Evolutionary conservation across 2,113 vertebrate species (phyloP).

Genomic region (Aptenodytes patagonicus): DNA sequence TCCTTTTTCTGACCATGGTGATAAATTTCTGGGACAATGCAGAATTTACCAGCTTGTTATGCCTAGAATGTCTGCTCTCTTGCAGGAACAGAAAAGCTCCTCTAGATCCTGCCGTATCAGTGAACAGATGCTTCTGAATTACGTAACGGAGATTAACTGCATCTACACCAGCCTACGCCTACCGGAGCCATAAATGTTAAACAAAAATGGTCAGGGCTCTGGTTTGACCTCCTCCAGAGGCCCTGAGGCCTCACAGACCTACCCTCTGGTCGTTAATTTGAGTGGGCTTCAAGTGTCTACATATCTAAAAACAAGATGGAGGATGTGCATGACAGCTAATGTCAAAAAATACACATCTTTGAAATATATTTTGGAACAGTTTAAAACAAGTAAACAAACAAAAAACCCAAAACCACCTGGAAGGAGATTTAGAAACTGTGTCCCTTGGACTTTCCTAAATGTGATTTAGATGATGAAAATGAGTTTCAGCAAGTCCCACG

Average conservation of each 20-base stretch:
- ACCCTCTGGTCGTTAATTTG: neutral
- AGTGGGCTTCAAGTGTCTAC: neutral
- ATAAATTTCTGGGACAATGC: neutral
- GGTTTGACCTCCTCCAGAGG: neutral
- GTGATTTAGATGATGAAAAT: neutral
- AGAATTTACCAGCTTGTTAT: neutral
- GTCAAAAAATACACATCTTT: neutral
- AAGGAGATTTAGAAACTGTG: neutral
- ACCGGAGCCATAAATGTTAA: neutral
- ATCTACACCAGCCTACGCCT: neutral
- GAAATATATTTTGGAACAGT: neutral
- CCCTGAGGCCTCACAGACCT: neutral
- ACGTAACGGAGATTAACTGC: rapidly evolving
- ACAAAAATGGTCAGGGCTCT: neutral
- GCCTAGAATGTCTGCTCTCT: neutral
- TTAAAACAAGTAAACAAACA: neutral
- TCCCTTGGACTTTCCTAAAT: neutral
- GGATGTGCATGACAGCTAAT: neutral
- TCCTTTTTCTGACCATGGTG: neutral
- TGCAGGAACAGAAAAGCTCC: neutral
- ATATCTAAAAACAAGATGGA: neutral
- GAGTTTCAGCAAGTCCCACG: neutral
- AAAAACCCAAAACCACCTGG: neutral
- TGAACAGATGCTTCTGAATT: neutral
- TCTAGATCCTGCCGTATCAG: neutral